A percentile compares a stretch with the other conserved stretches of the same genome.
These are phyloP conservation scores for Leptogaster cylindrica DNA, from an alignment of 2,888 invertebrate genomes.

Conservation along the genomic window DNA sequence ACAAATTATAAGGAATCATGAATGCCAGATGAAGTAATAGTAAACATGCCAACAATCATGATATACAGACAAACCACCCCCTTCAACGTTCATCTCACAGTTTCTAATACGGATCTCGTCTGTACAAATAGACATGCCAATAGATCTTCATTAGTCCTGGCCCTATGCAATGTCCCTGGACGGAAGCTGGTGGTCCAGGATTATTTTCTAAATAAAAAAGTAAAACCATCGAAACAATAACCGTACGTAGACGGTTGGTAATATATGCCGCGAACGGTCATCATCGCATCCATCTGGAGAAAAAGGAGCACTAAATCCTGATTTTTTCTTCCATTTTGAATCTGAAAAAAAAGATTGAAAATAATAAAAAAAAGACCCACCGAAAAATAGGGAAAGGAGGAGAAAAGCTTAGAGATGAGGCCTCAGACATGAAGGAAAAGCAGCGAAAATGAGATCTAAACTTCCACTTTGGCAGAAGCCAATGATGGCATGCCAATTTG, in stretches of 20 bases:
- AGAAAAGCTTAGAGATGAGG: not conserved
- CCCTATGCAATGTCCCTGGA: not conserved
- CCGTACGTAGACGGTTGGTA: not conserved
- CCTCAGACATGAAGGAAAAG: not conserved
- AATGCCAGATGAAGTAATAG: too few species aligned
- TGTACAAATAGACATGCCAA: not conserved
- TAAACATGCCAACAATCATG: too few species aligned
- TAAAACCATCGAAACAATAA: constrained; percentile 9
- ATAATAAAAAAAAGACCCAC: not conserved
- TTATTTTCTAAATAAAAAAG: not conserved
- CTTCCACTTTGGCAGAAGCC: constrained; percentile 32
- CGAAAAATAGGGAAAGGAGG: constrained; percentile 8
- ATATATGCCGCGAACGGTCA: constrained; percentile 14
- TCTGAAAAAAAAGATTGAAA: not conserved
- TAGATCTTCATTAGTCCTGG: constrained; percentile 12
- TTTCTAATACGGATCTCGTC: not conserved
- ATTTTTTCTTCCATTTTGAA: not conserved
- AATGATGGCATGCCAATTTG: constrained; percentile 42
- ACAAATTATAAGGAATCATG: not conserved
- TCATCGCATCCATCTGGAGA: constrained; percentile 11
- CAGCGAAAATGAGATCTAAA: constrained; percentile 27
- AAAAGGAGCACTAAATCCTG: constrained; percentile 14
- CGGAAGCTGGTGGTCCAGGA: not conserved
- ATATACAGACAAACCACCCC: not conserved
- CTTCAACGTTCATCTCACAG: not conserved